Evolutionary conservation across 2,888 invertebrate species (phyloP), one percentile per base, ranked within the genome.

Genomic region (Hirtodrosophila histrioides): DNA sequence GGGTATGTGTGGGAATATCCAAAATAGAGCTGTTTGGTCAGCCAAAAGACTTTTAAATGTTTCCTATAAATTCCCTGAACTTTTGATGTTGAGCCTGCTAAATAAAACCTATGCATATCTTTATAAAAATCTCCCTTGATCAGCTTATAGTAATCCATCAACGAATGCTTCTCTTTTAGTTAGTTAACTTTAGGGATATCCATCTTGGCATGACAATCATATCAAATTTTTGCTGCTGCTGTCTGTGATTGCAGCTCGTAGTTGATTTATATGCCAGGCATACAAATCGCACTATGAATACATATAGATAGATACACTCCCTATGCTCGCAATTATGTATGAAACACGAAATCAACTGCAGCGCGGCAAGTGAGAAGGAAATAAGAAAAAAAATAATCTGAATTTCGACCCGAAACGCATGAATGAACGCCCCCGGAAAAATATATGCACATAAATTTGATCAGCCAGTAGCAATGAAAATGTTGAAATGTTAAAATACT

Each of bases 381-480:
- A 12, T n/a, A 24, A 12, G 17, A 50, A 23, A 58, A 2, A 29
- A 31, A 31, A 31, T 33, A 43, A 60, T 50, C 23, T 54, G 65
- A 36, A 64, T 70, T 63, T 68, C 68, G 62, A 65, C 64, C 66
- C 65, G 67, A 49, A 77, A 80, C 78, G 83, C 80, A 80, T 81
- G 80, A 81, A 82, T 82, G 80, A 75, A 79, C 61, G 72, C 64
- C 64, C 64, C 11, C 69, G 66, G 60, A 49, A 51, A 70, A 70
- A 80, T 76, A 64, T 83, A 82, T 84, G 82, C 79, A 79, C 82
- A 83, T 82, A 82, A 84, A 82, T 82, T 83, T 77, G 54, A 75
- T 58, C 78, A 74, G 75, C 23, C 50, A 66, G 51, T 75, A 80
- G 80, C 77, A 77, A 81, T 81, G 83, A 80, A 81, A 82, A 83